Conservation (phyloP, 2,113 vertebrate genomes). For the Rhodinocichla rosea region DNA sequence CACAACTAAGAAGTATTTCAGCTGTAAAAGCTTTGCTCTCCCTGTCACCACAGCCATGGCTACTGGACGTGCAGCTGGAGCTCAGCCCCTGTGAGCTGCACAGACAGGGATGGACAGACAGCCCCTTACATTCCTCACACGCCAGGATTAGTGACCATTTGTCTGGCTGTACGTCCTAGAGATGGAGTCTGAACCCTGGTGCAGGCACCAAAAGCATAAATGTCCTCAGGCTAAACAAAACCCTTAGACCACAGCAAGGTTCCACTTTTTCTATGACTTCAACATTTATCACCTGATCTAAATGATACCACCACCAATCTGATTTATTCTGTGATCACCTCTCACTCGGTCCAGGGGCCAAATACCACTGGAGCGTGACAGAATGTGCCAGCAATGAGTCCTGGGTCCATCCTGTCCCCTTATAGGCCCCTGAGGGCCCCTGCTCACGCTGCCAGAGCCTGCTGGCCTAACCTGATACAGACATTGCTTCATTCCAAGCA, state of each 20-base stretch:
- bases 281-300: neutral
- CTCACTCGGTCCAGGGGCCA: neutral
- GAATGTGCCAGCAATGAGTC: conserved; percentile 5
- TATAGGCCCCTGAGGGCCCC: neutral
- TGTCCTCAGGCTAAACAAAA: neutral
- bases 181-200: neutral
- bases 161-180: neutral
- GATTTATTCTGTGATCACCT: neutral
- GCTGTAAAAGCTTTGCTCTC: conserved; percentile 2
- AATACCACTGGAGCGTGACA: neutral
- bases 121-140: neutral
- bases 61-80: conserved; percentile 1
- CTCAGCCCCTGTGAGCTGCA: neutral
- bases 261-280: neutral
- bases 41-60: neutral
- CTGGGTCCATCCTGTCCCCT: conserved; percentile 12
- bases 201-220: neutral
- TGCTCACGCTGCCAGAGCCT: neutral
- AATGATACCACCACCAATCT: neutral
- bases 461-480: conserved; percentile 39
- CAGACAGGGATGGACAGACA: neutral
- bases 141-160: neutral
- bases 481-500: conserved; percentile 21
- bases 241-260: neutral
- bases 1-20: conserved; percentile 17